Evolutionary conservation across 1,140 invertebrate genomes (phyloP), one percentile per base, ranked within the genome.

Genomic region (Drosophila bipectinata): DNA sequence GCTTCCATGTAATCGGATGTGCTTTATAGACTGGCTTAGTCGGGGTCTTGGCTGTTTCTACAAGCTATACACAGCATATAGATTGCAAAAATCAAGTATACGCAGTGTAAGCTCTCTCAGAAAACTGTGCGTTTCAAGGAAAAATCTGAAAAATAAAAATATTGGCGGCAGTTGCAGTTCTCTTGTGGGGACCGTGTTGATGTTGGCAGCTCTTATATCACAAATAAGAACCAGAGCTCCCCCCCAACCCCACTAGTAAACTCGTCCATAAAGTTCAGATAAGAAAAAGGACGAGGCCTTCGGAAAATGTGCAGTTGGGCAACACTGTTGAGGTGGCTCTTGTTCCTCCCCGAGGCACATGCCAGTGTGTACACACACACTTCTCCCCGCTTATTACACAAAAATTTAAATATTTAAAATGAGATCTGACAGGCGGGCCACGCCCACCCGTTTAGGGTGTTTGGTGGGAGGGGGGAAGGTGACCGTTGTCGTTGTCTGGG

Each of bases 261-360:
- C 72, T 72, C 78, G 77, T 80, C 48, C 66, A 72, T 80, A 80
- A 80, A 80, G 72, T 76, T 60, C 77, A 64, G 63, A 63, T 64
- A 69, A 68, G 66, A 24, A 67, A 30, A 9, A 37, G 30, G 34
- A 66, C 45, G 8, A 28, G 26, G 6, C 26, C 26, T 28, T 28
- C 48, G 53, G 48, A 28, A 32, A 55, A 72, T 72, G 77, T 79
- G 69, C 66, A 67, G 49, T 66, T 66, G 41, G 34, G 62, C 76
- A 80, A 77, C 66, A 51, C 57, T 57, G 41, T 18, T 64, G 54
- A 24, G 54, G 48, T 12, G 26, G 45, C 24, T 59, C 52, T 47
- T 39, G 21, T 59, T 55, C 14, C 41, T 34, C 9, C 14, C 54
- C 53, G 69, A 59, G 67, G 55, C 59, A 60, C 59, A 44, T 44